phyloP scores from a whole-genome alignment of 2,113 vertebrate genomes.

The Ptilorrhoa leucosticta region DNA sequence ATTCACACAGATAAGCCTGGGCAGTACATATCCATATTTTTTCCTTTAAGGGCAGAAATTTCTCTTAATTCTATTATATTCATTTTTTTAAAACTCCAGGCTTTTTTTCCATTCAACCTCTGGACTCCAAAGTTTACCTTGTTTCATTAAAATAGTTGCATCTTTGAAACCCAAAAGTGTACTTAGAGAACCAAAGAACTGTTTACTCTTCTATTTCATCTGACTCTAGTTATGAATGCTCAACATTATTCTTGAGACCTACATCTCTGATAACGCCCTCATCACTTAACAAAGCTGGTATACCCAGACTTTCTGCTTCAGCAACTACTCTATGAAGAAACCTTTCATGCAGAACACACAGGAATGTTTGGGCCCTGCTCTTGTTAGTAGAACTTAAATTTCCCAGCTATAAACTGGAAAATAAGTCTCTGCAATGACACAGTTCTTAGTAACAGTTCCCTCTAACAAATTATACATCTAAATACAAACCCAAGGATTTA shows the following conservation, averaged over 20 bases:
- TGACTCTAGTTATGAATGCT: background rate
- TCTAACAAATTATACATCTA: background rate
- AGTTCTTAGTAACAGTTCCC: background rate
- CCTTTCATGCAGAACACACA: background rate
- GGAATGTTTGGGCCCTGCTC: background rate
- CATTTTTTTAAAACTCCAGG: background rate
- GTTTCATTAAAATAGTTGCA: background rate
- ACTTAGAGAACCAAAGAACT: background rate
- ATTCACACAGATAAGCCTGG: background rate
- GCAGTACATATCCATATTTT: background rate
- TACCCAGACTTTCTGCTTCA: background rate
- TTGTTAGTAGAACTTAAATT: background rate
- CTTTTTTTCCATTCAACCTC: background rate
- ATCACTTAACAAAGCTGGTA: background rate
- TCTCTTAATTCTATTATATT: background rate
- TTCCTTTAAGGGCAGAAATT: background rate
- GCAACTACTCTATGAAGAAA: background rate
- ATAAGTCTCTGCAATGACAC: background rate
- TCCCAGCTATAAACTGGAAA: background rate
- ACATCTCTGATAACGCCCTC: background rate
- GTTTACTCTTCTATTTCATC: background rate
- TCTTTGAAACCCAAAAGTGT: background rate
- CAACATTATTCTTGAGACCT: background rate
- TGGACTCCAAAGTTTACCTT: background rate
- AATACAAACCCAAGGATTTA: conserved; percentile 1